A percentile compares a stretch with the other conserved stretches of the same genome.
Conservation (phyloP, 2,888 invertebrate species). For the Chymomyza caudatula region DNA sequence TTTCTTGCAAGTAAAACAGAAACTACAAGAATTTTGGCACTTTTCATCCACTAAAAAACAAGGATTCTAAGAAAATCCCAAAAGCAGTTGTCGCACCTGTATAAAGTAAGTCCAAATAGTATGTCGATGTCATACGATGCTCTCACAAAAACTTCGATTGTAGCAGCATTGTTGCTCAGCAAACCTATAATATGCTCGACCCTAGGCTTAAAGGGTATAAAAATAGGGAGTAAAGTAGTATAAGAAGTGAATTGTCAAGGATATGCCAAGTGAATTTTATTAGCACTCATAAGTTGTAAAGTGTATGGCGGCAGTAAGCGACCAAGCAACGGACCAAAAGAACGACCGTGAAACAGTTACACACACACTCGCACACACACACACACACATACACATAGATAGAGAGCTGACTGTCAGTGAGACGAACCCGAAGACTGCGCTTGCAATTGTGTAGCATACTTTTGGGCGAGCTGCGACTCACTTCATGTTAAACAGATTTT, state of each 20-base stretch:
- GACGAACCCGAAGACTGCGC: background rate
- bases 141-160: too few species aligned
- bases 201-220: too few species aligned
- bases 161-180: too few species aligned
- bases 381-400: background rate
- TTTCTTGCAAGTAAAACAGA: too few species aligned
- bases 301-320: constrained; percentile 37
- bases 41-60: too few species aligned
- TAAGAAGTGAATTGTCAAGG: constrained; percentile 42
- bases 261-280: constrained; percentile 65
- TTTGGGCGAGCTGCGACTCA: constrained; percentile 29
- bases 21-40: too few species aligned
- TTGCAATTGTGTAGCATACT: constrained; percentile 29
- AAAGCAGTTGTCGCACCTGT: too few species aligned
- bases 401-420: too few species aligned
- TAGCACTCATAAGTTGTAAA: constrained; percentile 68
- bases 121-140: too few species aligned
- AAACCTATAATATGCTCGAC: too few species aligned
- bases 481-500: constrained; percentile 71
- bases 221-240: background rate
- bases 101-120: too few species aligned
- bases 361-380: background rate
- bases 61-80: too few species aligned
- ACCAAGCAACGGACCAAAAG: constrained; percentile 1
- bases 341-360: constrained; percentile 22